phyloP scores from a whole-genome alignment of 2,888 invertebrate genomes.

The Acleris literana region DNA sequence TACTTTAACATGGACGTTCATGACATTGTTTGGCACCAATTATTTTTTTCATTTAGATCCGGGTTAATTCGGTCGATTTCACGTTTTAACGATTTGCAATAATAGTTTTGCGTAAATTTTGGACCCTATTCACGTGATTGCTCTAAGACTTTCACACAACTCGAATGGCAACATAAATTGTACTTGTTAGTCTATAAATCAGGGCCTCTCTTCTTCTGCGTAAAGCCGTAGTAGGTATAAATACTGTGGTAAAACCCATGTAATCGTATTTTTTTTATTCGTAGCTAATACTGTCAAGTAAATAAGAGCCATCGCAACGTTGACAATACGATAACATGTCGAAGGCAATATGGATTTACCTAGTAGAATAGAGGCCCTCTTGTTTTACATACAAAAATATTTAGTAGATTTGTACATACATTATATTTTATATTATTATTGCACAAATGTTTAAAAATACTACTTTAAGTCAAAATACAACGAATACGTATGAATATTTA shows the following conservation, averaged over 20 bases:
- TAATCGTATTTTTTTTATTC: too few relatives aligned
- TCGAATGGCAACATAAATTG: slow-evolving; percentile 25
- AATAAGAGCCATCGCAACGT: too few relatives aligned
- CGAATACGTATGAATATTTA: not conserved
- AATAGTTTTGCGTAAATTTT: slow-evolving; percentile 18
- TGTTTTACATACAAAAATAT: slow-evolving; percentile 49
- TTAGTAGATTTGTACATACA: slow-evolving; percentile 37
- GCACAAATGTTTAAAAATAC: slow-evolving; percentile 19
- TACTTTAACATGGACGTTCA: slow-evolving; percentile 19
- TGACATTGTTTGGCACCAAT: slow-evolving; percentile 26
- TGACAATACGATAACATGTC: too few relatives aligned
- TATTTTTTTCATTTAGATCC: slow-evolving; percentile 5
- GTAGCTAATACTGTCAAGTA: too few relatives aligned
- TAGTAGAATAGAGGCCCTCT: too few relatives aligned
- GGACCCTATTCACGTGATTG: slow-evolving; percentile 27
- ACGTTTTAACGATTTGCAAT: slow-evolving; percentile 11
- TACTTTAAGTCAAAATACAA: not conserved
- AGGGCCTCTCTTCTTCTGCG: too few relatives aligned
- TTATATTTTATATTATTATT: slow-evolving; percentile 31
- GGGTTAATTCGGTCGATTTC: not conserved
- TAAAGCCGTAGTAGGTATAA: too few relatives aligned
- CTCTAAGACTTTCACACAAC: slow-evolving; percentile 3
- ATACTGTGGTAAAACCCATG: too few relatives aligned
- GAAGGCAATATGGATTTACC: not conserved
- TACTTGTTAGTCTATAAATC: slow-evolving; percentile 28